phyloP scores from a whole-genome alignment of 2,797 vertebrate genomes.

The Pseudotriccus pelzelni region DNA sequence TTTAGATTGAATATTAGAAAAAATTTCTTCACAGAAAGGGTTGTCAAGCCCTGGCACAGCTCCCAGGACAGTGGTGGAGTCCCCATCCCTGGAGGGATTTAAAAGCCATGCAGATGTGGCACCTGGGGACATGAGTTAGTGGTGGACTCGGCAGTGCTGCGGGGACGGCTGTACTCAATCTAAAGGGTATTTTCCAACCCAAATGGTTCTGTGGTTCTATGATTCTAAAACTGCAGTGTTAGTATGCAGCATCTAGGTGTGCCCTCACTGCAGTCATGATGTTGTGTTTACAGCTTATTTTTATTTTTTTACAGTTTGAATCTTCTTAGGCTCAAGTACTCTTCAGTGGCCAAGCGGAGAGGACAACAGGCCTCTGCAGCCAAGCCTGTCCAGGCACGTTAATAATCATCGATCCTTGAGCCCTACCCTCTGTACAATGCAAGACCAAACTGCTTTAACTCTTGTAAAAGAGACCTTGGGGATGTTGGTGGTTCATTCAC shows the following conservation, averaged over 20 bases:
- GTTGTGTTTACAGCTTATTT: not conserved
- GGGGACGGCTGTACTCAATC: not conserved
- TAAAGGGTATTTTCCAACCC: not conserved
- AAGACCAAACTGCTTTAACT: not conserved
- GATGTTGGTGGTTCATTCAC: not conserved
- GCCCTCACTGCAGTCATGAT: no score
- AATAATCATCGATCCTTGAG: not conserved
- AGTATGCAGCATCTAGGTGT: not conserved
- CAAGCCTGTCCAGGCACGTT: fast-evolving
- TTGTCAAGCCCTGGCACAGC: not conserved
- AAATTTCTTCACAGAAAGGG: not conserved
- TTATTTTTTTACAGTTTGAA: not conserved
- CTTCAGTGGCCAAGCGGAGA: not conserved
- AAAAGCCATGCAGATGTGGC: not conserved
- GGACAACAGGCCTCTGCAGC: not conserved
- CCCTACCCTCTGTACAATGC: not conserved
- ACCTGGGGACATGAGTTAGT: not conserved
- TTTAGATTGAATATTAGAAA: not conserved
- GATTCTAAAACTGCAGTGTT: not conserved
- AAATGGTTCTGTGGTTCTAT: not conserved
- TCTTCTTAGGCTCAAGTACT: not conserved
- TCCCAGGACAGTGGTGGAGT: not conserved
- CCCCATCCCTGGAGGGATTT: not conserved
- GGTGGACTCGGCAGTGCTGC: not conserved
- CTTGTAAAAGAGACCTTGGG: not conserved